phyloP scores from a whole-genome alignment of 2,113 vertebrate genomes.

The Notothenia coriiceps region DNA sequence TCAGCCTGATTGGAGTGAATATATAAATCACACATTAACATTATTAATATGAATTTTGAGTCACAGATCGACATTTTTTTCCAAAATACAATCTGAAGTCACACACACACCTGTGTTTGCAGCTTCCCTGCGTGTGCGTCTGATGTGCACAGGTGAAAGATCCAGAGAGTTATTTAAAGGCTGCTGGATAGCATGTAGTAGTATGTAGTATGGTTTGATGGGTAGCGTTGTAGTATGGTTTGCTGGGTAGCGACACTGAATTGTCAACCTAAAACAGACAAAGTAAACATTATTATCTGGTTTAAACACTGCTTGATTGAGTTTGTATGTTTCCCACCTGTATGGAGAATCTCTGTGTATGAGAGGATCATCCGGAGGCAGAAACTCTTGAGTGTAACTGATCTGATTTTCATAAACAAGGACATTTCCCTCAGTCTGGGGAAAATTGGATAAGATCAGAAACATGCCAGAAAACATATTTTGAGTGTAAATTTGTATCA shows the following conservation, averaged over 20 bases:
- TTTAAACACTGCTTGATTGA: not conserved
- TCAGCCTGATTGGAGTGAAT: slow-evolving; percentile 9
- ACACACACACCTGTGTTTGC: slow-evolving; percentile 21
- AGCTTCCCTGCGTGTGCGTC: not conserved
- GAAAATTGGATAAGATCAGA: slow-evolving; percentile 3
- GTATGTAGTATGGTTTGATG: slow-evolving; percentile 40
- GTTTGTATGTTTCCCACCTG: slow-evolving; percentile 59
- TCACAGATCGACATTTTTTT: not conserved
- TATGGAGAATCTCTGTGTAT: slow-evolving; percentile 78
- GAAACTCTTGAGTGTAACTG: slow-evolving; percentile 57
- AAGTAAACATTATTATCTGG: not conserved
- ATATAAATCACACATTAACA: not conserved
- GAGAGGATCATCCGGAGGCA: slow-evolving; percentile 54
- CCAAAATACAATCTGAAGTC: not conserved
- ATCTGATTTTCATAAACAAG: slow-evolving; percentile 84
- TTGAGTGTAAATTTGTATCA: not conserved
- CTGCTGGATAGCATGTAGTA: not conserved
- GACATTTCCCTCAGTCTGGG: slow-evolving; percentile 68
- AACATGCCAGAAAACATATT: not conserved
- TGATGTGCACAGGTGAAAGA: not conserved
- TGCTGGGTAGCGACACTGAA: slow-evolving; percentile 76
- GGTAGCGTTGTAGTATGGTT: slow-evolving; percentile 65
- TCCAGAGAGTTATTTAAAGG: slow-evolving; percentile 14
- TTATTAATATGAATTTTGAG: not conserved
- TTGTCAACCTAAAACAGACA: slow-evolving; percentile 60